Evolutionary conservation across 2,113 vertebrate species (phyloP).

Genomic region (Heliornis fulica): DNA sequence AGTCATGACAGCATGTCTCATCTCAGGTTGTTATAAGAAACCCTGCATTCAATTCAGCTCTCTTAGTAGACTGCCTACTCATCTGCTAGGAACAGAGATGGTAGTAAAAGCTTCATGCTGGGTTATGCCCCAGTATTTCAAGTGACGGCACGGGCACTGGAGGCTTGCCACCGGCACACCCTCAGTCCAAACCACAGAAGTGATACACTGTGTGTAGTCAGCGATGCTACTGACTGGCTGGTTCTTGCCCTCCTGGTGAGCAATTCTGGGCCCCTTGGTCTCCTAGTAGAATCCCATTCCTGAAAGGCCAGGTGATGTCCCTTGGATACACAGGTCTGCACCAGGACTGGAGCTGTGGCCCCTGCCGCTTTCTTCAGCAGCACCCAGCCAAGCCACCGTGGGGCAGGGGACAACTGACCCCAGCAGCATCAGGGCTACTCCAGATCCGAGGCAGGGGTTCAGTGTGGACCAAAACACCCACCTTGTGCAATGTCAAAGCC

Average conservation of each 20-base stretch:
- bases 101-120: not conserved
- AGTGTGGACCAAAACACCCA: not conserved
- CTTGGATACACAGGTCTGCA: not conserved
- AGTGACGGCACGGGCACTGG: not conserved
- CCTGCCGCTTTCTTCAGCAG: not conserved
- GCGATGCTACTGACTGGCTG: not conserved
- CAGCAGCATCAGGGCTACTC: accelerated
- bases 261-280: not conserved
- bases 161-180: not conserved
- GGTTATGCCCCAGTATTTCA: not conserved
- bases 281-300: not conserved
- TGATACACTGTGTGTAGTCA: not conserved
- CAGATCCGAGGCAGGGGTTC: not conserved
- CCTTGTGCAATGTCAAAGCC: not conserved
- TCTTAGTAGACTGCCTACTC: not conserved
- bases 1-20: not conserved
- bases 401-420: not conserved
- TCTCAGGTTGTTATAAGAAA: not conserved
- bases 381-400: accelerated
- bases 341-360: not conserved
- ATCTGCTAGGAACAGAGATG: not conserved
- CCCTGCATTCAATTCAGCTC: not conserved
- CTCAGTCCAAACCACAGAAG: not conserved
- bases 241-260: not conserved
- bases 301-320: accelerated